Evolutionary conservation across 2,797 vertebrate genomes (phyloP), one percentile per base, ranked within the genome.

Genomic region (Neosilurus mollespiculum): DNA sequence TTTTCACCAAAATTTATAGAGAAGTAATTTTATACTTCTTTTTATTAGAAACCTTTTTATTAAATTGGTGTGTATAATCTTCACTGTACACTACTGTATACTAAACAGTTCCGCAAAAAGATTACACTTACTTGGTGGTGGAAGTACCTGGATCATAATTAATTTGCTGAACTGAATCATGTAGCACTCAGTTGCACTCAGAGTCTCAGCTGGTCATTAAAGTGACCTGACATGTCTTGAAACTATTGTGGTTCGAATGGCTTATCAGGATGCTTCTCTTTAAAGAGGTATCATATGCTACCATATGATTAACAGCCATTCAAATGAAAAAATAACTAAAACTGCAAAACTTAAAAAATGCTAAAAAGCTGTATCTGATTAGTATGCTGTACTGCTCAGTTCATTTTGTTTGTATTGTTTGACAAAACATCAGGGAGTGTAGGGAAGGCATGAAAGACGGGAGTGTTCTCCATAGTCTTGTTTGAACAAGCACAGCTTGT

Each of bases 401-500:
- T 58, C 18, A 20, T 22, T 30, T 65, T 26, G 30, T 79, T 72
- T 72, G 58, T 72, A 56, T 62, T 54, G 30, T 51, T 18, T 49
- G 71, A 15, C 24, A 64, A 61, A 70, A 14, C 43, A 20, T 69
- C 9, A 8, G 43, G 3, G 61, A 43, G 71, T 54, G 26, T 37
- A 65, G 67, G 58, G 30, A 9, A 54, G 30, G 49, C 67, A 14
- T 75, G 78, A 59, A 71, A 64, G 76, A 49, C 9, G 37, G 59
- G 76, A 24, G 58, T 78, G 58, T 78, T 10, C 76, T 78, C 37
- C 59, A n/a, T 78, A 62, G 76, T 49, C 84, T 79, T 82, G 84
- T 85, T 85, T 85, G 59, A 85, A 85, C 84, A 85, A 81, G 84
- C 80, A 85, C 80, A 85, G 80, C 71, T 82, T 85, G 66, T 62